phyloP scores from a whole-genome alignment of 2,888 invertebrate species.

The Eurytoma californica region DNA sequence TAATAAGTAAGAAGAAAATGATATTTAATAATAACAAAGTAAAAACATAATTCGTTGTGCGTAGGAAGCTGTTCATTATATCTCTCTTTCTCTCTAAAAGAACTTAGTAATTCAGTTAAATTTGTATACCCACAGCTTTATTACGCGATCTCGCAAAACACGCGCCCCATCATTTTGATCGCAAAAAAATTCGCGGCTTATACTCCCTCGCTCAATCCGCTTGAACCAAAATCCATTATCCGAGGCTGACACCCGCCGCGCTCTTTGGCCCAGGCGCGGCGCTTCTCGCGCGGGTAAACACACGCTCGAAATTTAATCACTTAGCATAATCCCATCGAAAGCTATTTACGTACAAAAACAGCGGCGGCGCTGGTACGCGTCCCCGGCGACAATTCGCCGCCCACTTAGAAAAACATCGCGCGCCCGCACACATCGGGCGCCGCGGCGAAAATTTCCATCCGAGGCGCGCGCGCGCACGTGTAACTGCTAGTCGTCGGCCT shows the following conservation, averaged over 20 bases:
- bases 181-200: slow-evolving; percentile 29
- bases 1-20: too few species aligned
- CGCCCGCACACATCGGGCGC: not conserved
- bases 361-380: not conserved
- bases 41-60: too few species aligned
- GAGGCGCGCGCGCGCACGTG: not conserved
- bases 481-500: slow-evolving; percentile 1
- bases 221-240: slow-evolving; percentile 40
- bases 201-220: not conserved
- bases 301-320: slow-evolving; percentile 35
- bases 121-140: slow-evolving; percentile 29
- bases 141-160: slow-evolving; percentile 30
- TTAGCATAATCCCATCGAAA: slow-evolving; percentile 36
- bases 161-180: slow-evolving; percentile 13
- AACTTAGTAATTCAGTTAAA: slow-evolving; percentile 2
- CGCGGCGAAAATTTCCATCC: not conserved
- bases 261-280: not conserved
- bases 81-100: not conserved
- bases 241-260: slow-evolving; percentile 22
- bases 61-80: too few species aligned
- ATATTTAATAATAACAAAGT: too few species aligned
- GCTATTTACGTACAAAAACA: slow-evolving; percentile 35
- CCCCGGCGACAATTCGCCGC: not conserved
- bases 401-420: slow-evolving; percentile 11
- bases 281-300: slow-evolving; percentile 28